Conservation (phyloP, 2,113 vertebrate species). For the Heloderma charlesbogerti region DNA sequence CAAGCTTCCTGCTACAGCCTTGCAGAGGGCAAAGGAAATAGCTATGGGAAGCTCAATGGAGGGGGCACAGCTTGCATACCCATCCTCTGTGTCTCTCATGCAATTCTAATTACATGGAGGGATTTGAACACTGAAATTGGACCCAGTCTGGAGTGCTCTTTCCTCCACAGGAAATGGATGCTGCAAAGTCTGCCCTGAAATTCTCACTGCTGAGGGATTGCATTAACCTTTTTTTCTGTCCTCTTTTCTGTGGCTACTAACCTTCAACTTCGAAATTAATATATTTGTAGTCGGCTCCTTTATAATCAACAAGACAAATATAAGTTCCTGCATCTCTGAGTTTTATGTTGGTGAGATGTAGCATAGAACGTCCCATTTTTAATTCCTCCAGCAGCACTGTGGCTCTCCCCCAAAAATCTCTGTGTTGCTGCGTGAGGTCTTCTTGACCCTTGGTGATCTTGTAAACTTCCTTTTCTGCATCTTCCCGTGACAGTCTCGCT, state of each 20-base stretch:
- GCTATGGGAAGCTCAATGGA: too few relatives aligned
- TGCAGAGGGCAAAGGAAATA: too few relatives aligned
- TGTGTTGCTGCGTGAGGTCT: conserved; percentile 40
- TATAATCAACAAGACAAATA: conserved; percentile 80
- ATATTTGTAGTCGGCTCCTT: conserved; percentile 82
- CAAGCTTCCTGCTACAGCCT: too few relatives aligned
- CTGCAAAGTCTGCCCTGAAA: neutral
- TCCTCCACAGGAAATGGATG: neutral
- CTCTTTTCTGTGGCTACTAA: conserved; percentile 63
- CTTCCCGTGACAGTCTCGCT: conserved; percentile 41
- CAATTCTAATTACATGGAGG: too few relatives aligned
- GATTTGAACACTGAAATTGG: too few relatives aligned
- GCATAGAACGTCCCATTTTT: conserved; percentile 71
- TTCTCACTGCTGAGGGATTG: neutral
- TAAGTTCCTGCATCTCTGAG: conserved; percentile 84
- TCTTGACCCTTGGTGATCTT: conserved; percentile 56
- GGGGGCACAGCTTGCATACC: too few relatives aligned
- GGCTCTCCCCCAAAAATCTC: conserved; percentile 68
- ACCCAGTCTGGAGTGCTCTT: neutral
- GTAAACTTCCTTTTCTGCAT: conserved; percentile 70
- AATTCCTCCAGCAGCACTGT: conserved; percentile 76
- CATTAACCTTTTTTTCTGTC: neutral
- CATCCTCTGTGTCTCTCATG: too few relatives aligned
- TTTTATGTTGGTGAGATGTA: conserved; percentile 77
- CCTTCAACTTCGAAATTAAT: conserved; percentile 83